These are phyloP conservation scores for Elgaria multicarinata DNA, from an alignment of 2,113 vertebrate species.

Conservation along the genomic window DNA sequence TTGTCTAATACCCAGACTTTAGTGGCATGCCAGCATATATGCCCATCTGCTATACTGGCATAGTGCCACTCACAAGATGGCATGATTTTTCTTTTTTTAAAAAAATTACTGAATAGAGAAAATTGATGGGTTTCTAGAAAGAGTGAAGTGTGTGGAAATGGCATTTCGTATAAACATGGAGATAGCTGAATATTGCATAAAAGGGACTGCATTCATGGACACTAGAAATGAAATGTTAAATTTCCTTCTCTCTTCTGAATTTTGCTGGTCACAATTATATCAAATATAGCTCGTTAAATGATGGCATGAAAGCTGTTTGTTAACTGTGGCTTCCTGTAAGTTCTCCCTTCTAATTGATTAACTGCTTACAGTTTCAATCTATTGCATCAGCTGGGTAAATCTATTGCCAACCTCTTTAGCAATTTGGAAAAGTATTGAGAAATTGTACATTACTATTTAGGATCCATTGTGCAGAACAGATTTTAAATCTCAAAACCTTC, in stretches of 20 bases:
- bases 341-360: constrained; percentile 21
- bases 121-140: constrained; percentile 59
- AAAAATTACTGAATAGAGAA: not conserved
- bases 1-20: constrained; percentile 11
- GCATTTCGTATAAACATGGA: constrained; percentile 37
- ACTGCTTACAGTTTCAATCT: not conserved
- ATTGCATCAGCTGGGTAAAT: constrained; percentile 6
- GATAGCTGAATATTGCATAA: constrained; percentile 1
- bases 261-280: constrained; percentile 7
- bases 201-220: constrained; percentile 7
- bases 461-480: not conserved
- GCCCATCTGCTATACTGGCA: constrained; percentile 29
- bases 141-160: constrained; percentile 51
- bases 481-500: not conserved
- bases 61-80: constrained; percentile 26
- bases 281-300: constrained; percentile 17
- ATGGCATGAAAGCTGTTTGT: not conserved
- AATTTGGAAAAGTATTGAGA: not conserved
- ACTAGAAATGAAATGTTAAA: not conserved
- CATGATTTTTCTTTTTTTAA: constrained; percentile 20
- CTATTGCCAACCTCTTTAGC: not conserved
- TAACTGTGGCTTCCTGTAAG: constrained; percentile 42
- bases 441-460: not conserved
- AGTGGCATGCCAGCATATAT: not conserved
- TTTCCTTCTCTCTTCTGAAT: not conserved